Evolutionary conservation across 2,113 vertebrate species (phyloP).

Genomic region (Hemibates koningsi): DNA sequence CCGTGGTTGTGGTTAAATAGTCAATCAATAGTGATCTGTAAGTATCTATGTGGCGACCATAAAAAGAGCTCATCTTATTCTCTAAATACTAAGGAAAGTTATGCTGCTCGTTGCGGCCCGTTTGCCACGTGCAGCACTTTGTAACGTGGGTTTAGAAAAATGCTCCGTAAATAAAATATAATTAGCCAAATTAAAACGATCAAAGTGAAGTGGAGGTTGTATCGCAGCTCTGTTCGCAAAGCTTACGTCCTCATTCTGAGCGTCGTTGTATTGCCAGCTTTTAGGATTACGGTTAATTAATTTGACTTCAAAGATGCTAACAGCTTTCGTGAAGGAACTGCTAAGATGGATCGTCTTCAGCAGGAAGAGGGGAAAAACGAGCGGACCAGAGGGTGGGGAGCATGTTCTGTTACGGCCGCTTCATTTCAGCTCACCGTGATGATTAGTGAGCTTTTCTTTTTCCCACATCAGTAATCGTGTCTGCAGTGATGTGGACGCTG

Average conservation of each 20-base stretch:
- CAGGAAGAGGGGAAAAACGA: not conserved
- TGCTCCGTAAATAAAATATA: not conserved
- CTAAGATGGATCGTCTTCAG: not conserved
- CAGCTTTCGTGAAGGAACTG: not conserved
- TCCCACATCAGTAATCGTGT: not conserved
- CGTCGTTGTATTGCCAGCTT: not conserved
- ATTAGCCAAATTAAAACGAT: not conserved
- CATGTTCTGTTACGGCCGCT: not conserved
- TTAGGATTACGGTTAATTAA: not conserved
- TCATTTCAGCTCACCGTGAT: not conserved
- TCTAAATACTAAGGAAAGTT: not conserved
- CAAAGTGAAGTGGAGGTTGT: not conserved
- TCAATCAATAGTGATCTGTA: not conserved
- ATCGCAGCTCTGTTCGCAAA: not conserved
- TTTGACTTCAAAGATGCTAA: not conserved
- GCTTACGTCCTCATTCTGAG: not conserved
- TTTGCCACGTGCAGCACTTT: not conserved
- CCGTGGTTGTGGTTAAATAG: accelerated
- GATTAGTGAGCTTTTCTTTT: not conserved
- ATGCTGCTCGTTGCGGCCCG: not conserved
- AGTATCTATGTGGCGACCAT: not conserved
- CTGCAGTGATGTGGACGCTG: not conserved
- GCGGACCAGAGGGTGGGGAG: not conserved
- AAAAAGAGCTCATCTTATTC: accelerated
- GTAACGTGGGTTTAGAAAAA: not conserved